Evolutionary conservation across 2,113 vertebrate species (phyloP), one percentile per base, ranked within the genome.

Genomic region (Xyliphius kryptos): DNA sequence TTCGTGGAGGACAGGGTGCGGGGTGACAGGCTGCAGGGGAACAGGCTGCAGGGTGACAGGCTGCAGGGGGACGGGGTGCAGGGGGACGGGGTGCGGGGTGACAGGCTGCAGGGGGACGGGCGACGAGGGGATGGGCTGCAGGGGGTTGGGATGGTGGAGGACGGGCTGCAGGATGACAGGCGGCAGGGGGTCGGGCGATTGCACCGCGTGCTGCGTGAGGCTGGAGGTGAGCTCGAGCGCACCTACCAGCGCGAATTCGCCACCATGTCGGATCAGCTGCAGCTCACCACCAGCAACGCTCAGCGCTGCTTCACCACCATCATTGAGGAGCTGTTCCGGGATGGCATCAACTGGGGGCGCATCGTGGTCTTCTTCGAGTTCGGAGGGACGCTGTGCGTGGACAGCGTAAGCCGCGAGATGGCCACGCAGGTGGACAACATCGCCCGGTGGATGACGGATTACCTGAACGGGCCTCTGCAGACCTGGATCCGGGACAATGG

Each of bases 331-430:
- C 88, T 95, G 63, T 95, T 95, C 82, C 86, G 85, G 75, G 90
- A 93, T 0, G 93, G 91, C 6, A 86, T 95, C 40, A 97, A 95
- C 85, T 97, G 93, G 93, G 93, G 93, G 52, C 85, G 93, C 36
- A 91, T 97, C 9, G 83, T 97, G 74, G 89, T 91, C 71, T 91
- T 97, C 84, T 91, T 97, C 58, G 92, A 91, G 76, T 92, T 97
- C 11, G 92, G 92, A 0, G 90, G 91, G 9, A 89, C 90, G 70
- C 85, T 95, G 85, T 94, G 93, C 0, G 84, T 90, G 63, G 85
- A 92, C 79, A 89, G 86, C 36, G 89, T 88, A 69, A 88, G 86
- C 81, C 82, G 81, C 38, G 92, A 92, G 74, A 90, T 90, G 84
- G 84, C 80, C 9, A 72, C 89, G 10, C 89, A 89, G 16, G 89